Conservation (phyloP, 2,888 invertebrate species). For the Cremastinae sp. region DNA sequence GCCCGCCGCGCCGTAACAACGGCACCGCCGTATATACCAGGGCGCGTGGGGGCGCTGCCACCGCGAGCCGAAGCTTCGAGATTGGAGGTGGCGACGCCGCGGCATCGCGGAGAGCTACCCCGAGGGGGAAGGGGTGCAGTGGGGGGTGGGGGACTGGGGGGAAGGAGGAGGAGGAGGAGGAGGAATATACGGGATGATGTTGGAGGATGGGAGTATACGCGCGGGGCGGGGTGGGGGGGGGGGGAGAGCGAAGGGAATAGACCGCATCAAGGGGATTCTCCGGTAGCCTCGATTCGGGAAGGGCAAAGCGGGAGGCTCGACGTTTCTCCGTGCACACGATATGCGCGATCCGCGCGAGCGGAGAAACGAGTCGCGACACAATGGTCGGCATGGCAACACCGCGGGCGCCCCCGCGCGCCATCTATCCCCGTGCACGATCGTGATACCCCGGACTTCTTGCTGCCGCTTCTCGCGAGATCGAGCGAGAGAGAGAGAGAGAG, state of each 20-base stretch:
- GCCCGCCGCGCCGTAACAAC: too few species aligned
- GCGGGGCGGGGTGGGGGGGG: conserved; percentile 1
- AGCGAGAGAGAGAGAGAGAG: conserved; percentile 52
- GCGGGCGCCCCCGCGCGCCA: conserved; percentile 66
- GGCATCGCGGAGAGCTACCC: too few species aligned
- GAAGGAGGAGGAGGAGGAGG: conserved; percentile 15
- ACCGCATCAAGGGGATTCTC: conserved; percentile 33
- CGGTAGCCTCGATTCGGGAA: conserved; percentile 9
- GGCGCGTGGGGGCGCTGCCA: background rate
- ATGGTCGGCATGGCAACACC: conserved; percentile 78
- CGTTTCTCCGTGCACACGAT: conserved; percentile 13
- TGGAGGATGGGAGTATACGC: background rate
- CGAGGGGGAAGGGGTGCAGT: too few species aligned
- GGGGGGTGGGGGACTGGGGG: conserved; percentile 6
- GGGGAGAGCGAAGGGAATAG: conserved; percentile 9
- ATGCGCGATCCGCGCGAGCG: conserved; percentile 62
- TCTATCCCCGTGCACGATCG: conserved; percentile 30
- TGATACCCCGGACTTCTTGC: conserved; percentile 37
- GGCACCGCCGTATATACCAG: too few species aligned
- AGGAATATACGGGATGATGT: too few species aligned
- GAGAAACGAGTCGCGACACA: conserved; percentile 68
- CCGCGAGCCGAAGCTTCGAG: background rate
- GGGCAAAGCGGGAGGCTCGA: conserved; percentile 4
- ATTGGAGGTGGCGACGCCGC: background rate
- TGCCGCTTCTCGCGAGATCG: conserved; percentile 34